Base-by-base conservation (phyloP, 1,140 invertebrate species). In the Onthophagus taurus region DNA sequence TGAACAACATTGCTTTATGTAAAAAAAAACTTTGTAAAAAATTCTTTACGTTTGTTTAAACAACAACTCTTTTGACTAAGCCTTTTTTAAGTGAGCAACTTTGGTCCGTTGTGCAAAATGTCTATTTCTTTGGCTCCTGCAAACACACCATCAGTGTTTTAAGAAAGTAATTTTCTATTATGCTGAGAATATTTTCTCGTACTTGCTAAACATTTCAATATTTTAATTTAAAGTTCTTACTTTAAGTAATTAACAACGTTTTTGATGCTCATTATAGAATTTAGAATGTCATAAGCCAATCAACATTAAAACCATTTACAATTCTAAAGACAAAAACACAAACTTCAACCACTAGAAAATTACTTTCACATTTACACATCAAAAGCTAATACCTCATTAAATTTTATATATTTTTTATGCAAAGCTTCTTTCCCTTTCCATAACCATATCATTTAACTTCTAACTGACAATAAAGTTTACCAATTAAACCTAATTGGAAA, bases 61-160 rank as follows among this genome's bases (percentile, higher is more conserved):
- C 13, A 34, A 9, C 6, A 16, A 34, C 5, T 34, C 19, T 34
- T 34, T 17, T 16, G 8, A 21, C 18, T n/a, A 20, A 37, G 11
- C 3, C 18, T n/a, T 37, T 37, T 21, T 7, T 12, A 20, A 12
- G 11, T 37, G 35, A 37, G 35, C 35, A 20, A 20, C 35, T 37
- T 37, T 37, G 35, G 35, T 37, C 35, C 35, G n/a, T 37, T 37
- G 35, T 37, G 35, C 35, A 37, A 37, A 9, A 23, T 37, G 4
- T 37, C 20, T 21, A 37, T 12, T 21, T 37, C 35, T 37, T 37
- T 37, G 35, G 35, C 35, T 18, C 24, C 24, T 37, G 19, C 8
- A 37, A 11, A 4, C 24, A 34, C 14, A 34, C 3, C 13, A 17
- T 34, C 11, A 13, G 18, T 7, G 18, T 13, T 13, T 36, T 21